Evolutionary conservation across 53 echinoderm and acorn worm species (phyloP).

Genomic region (Stichopus horrens): DNA sequence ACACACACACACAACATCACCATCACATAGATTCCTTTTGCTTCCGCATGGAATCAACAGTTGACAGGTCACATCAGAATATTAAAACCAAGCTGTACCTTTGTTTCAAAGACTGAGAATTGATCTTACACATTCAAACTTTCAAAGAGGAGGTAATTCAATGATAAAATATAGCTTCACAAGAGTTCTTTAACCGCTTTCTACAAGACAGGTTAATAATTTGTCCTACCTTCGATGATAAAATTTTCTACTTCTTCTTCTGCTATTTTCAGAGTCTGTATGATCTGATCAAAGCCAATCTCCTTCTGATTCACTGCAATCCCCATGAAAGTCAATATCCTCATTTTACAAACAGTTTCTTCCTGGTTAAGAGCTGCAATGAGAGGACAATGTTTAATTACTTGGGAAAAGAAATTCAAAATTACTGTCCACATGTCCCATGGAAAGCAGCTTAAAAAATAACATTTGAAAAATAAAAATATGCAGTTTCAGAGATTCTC

Average conservation of each 20-base stretch:
- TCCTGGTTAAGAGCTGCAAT: conserved; percentile 77
- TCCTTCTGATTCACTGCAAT: conserved; percentile 90
- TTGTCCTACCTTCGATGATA: conserved; percentile 71
- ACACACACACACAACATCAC: no score
- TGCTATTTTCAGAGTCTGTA: conserved; percentile 70
- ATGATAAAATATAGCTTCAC: no score
- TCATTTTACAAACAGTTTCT: conserved; percentile 86
- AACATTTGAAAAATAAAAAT: background rate
- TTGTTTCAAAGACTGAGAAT: no score
- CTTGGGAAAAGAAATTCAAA: background rate
- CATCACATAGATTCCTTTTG: no score
- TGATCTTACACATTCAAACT: no score
- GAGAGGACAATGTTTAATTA: background rate
- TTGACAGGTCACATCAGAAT: no score
- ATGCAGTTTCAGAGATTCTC: conserved; percentile 60
- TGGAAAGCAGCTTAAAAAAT: background rate
- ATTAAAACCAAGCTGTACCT: no score
- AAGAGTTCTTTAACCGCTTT: no score
- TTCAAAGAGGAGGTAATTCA: no score
- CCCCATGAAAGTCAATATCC: conserved; percentile 84
- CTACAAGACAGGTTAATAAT: no score
- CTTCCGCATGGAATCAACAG: no score
- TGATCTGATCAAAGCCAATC: conserved; percentile 69
- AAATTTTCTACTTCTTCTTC: conserved; percentile 80
- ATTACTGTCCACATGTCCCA: background rate